Base-by-base conservation (phyloP, 2,888 invertebrate species). In the Stenodera caucasica region DNA sequence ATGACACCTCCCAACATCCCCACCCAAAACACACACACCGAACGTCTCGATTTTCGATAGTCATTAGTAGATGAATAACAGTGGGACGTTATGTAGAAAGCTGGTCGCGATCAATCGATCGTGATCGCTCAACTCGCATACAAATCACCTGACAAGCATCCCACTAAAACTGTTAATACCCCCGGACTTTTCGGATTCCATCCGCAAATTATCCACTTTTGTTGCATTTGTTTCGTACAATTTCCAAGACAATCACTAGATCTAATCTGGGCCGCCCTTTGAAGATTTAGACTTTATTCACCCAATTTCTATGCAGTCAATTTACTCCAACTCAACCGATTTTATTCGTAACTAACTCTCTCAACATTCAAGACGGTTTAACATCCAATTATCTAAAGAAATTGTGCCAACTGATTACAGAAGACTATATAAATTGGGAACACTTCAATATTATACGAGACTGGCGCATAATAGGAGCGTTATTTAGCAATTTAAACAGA, bases 101-200 rank as follows among this genome's bases (percentile, higher is more conserved):
- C 69, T 72, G 72, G 69, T 70, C 71, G 72, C 72, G 73, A 74
- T 75, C 72, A 74, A 74, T 74, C 72, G 72, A 72, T 67, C 69
- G 61, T 61, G 32, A 61, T 57, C 68, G 67, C 65, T 65, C 70
- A 70, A 66, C 63, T 63, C 63, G 74, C 71, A 75, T 74, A 75
- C 72, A 72, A 75, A 75, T 74, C 69, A 67, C 68, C 69, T 63
- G 66, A 66, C 69, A 72, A 74, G 74, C 73, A 73, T 74, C 72
- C 18, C 2, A 71, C 72, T 73, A 71, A 72, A 72, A 72, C 68
- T 70, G 72, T 70, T 74, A 72, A 73, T 73, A 73, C 71, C 70
- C 67, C 70, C 69, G 68, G 1, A 2, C 9, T 35, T 71, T 70
- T 71, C 71, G 67, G 70, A 67, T 68, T 69, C 71, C 69, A 72